Evolutionary conservation across 2,888 invertebrate species (phyloP).

Genomic region (Drosophila ustulata): DNA sequence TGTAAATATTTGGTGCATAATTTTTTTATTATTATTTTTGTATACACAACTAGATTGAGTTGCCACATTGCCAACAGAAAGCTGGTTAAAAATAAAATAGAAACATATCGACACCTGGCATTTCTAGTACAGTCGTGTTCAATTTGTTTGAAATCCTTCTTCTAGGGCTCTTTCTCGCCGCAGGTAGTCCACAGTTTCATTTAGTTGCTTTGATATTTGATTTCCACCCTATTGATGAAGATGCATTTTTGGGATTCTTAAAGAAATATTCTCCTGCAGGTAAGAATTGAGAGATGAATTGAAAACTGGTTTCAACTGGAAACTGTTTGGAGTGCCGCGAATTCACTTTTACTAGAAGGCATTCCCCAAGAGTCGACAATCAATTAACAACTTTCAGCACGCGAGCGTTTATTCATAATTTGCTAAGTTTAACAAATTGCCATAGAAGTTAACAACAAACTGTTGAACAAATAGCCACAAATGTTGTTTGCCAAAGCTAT

Average conservation of each 20-base stretch:
- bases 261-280: constrained; percentile 19
- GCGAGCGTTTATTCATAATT: constrained; percentile 43
- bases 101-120: neutral
- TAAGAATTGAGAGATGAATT: constrained; percentile 9
- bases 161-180: neutral
- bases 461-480: constrained; percentile 12
- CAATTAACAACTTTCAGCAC: constrained; percentile 48
- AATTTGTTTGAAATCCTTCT: neutral
- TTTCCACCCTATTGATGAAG: neutral
- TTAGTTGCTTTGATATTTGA: constrained; percentile 20
- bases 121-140: constrained; percentile 42
- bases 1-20: too few species aligned
- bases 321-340: neutral
- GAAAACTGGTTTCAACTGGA: constrained; percentile 39
- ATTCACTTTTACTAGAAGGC: constrained; percentile 13
- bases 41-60: too few species aligned
- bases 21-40: too few species aligned
- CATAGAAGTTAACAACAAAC: constrained; percentile 18
- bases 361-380: constrained; percentile 5
- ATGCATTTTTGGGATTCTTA: neutral
- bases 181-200: constrained; percentile 35
- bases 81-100: neutral
- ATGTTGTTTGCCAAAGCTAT: constrained; percentile 39
- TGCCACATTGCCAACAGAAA: too few species aligned
- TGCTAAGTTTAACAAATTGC: constrained; percentile 32